Evolutionary conservation across 1,140 invertebrate species (phyloP).

Genomic region (Drosophila nikananu): DNA sequence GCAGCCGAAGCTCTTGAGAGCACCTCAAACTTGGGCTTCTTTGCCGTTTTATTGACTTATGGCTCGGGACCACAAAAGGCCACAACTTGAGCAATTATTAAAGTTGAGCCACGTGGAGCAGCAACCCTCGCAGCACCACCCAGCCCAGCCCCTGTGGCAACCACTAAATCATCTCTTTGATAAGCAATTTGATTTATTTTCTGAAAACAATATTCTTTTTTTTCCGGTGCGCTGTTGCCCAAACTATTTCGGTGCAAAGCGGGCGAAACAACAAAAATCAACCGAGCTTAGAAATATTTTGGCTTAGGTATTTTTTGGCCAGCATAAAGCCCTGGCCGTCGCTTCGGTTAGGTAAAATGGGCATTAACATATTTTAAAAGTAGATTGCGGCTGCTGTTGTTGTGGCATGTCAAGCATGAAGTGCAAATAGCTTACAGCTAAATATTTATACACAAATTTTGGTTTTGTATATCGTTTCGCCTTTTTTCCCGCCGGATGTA

Average conservation of each 20-base stretch:
- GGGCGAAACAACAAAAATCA: conserved; percentile 42
- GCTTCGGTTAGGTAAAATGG: conserved; percentile 60
- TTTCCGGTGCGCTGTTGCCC: conserved; percentile 32
- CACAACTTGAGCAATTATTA: conserved; percentile 82
- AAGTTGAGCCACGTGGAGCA: conserved; percentile 55
- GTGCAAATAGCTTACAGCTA: conserved; percentile 78
- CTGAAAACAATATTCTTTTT: conserved; percentile 73
- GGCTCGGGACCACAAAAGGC: conserved; percentile 73
- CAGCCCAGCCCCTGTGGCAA: conserved; percentile 27
- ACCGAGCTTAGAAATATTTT: conserved; percentile 54
- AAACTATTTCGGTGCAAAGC: conserved; percentile 60
- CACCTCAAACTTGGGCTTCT: conserved; percentile 29
- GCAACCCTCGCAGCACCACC: neutral
- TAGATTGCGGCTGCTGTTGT: conserved; percentile 50
- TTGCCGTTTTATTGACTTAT: conserved; percentile 70
- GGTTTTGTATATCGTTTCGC: conserved; percentile 41
- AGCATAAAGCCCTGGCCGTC: conserved; percentile 37
- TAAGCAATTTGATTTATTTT: conserved; percentile 83
- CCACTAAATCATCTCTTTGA: conserved; percentile 82
- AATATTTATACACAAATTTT: conserved; percentile 74
- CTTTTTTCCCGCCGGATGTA: conserved; percentile 33
- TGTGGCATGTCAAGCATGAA: conserved; percentile 75
- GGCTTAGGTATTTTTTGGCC: conserved; percentile 55
- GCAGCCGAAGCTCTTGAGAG: neutral
- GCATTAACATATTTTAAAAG: conserved; percentile 81